Conservation (phyloP, 2,113 vertebrate genomes). For the Tricholaema leucomelas region DNA sequence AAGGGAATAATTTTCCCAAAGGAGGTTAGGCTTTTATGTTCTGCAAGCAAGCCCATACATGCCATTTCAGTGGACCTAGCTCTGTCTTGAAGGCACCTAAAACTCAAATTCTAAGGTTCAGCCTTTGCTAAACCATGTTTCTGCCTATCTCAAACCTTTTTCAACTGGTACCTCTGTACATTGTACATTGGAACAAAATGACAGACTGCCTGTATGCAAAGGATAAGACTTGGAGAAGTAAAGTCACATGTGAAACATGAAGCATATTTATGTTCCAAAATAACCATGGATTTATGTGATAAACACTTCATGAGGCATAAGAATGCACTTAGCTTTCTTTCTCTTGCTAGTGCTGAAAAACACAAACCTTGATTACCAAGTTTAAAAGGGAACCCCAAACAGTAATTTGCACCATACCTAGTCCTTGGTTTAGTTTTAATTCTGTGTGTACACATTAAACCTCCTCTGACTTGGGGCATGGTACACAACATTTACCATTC, state of each 20-base stretch:
- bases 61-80: background rate
- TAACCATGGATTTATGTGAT: background rate
- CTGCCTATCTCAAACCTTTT: background rate
- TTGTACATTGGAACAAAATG: background rate
- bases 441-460: background rate
- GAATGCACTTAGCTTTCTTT: background rate
- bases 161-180: background rate
- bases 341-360: constrained; percentile 12
- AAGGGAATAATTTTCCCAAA: background rate
- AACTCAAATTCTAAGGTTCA: background rate
- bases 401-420: constrained; percentile 13
- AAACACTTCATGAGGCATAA: background rate
- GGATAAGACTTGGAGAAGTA: background rate
- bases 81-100: background rate
- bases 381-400: background rate
- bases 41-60: background rate
- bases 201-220: background rate
- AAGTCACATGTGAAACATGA: background rate
- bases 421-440: constrained; percentile 21
- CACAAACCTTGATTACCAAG: background rate
- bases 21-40: background rate
- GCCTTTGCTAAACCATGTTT: background rate
- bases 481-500: background rate
- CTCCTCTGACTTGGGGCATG: background rate
- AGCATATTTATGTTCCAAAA: background rate